Evolutionary conservation across 2,797 vertebrate genomes (phyloP).

Genomic region (Graptemys geographica): DNA sequence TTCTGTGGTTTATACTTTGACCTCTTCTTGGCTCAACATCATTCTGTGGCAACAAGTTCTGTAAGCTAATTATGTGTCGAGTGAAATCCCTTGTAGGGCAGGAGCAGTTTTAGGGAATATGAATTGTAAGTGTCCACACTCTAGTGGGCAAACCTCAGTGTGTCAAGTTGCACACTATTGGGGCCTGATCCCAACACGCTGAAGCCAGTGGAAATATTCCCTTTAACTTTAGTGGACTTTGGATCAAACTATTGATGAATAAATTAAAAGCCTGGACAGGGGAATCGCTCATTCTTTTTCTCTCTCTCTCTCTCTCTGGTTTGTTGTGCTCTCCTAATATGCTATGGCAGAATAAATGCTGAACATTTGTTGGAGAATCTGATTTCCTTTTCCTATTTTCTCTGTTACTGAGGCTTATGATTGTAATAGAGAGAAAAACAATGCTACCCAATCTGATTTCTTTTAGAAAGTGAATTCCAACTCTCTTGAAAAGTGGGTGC

Average conservation of each 20-base stretch:
- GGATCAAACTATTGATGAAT: neutral
- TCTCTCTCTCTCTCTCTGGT: neutral
- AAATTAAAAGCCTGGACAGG: neutral
- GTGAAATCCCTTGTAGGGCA: neutral
- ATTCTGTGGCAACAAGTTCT: neutral
- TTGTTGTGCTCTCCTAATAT: neutral
- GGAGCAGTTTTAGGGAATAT: neutral
- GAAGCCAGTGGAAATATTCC: neutral
- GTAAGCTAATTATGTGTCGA: neutral
- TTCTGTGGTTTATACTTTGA: neutral
- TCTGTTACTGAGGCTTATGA: neutral
- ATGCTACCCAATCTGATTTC: neutral
- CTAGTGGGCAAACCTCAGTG: neutral
- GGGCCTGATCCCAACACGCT: neutral
- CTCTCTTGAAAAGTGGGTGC: neutral
- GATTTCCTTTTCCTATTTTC: neutral
- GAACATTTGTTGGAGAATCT: neutral
- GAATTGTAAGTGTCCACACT: neutral
- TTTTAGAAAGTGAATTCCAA: slow-evolving; percentile 13
- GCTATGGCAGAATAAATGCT: neutral
- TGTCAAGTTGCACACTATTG: neutral
- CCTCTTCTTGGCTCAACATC: neutral
- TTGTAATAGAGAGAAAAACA: neutral
- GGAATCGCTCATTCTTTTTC: neutral
- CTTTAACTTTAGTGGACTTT: neutral